Evolutionary conservation across 2,888 invertebrate species (phyloP).

Genomic region (Lumbricus terrestris): DNA sequence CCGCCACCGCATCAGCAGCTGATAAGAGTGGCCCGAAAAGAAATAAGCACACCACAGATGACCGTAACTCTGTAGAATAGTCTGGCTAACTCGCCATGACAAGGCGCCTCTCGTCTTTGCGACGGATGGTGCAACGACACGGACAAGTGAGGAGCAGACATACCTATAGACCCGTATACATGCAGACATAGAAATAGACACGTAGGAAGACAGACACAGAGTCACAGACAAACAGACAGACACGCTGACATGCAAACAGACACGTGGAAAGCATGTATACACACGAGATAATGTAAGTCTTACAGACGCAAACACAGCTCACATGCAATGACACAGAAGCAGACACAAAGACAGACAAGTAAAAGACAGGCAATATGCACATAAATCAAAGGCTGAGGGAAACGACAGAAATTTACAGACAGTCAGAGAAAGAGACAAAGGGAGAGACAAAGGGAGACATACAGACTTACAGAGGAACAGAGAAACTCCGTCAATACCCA

Average conservation of each 20-base stretch:
- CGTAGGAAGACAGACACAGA: too few species aligned
- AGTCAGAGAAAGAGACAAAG: not conserved
- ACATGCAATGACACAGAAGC: not conserved
- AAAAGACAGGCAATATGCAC: not conserved
- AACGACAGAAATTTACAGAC: not conserved
- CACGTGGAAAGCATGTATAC: not conserved
- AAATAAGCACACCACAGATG: not conserved
- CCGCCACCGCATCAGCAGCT: too few species aligned
- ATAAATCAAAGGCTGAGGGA: too few species aligned
- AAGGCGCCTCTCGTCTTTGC: not conserved
- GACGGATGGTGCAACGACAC: too few species aligned
- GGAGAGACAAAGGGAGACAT: too few species aligned
- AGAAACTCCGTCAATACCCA: too few species aligned
- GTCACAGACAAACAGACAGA: not conserved
- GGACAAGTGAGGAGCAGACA: not conserved
- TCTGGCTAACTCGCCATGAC: not conserved
- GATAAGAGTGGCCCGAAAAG: not conserved
- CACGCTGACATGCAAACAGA: not conserved
- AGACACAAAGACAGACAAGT: too few species aligned
- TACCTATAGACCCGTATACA: not conserved
- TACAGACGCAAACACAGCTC: not conserved
- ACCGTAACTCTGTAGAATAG: not conserved
- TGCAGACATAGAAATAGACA: not conserved
- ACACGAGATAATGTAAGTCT: too few species aligned
- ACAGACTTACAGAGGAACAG: not conserved